Percentiles rank a stretch among this genome's conserved stretches.
phyloP scores from a whole-genome alignment of 2,113 vertebrate species.

The Pollimyrus isidori region DNA sequence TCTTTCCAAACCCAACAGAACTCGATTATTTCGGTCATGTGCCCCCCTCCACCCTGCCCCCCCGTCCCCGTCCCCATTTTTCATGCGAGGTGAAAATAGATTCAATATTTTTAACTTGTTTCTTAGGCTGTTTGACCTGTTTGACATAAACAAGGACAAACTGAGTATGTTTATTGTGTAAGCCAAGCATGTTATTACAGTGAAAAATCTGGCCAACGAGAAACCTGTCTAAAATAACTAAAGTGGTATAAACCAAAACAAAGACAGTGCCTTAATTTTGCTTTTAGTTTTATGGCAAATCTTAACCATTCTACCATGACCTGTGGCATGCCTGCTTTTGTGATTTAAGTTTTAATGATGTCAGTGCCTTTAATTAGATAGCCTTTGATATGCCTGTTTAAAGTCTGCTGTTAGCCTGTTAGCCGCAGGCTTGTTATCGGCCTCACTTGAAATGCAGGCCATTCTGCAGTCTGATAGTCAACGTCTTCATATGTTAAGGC shows the following conservation, averaged over 20 bases:
- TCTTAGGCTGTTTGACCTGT: not conserved
- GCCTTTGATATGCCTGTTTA: not conserved
- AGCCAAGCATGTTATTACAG: not conserved
- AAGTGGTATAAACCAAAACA: not conserved
- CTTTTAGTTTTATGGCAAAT: not conserved
- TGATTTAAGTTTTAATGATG: not conserved
- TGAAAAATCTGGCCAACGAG: not conserved
- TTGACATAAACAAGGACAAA: not conserved
- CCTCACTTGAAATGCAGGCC: not conserved
- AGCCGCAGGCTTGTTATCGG: not conserved
- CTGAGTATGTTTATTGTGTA: not conserved
- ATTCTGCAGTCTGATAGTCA: not conserved
- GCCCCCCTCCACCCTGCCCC: too few species aligned
- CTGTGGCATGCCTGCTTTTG: not conserved
- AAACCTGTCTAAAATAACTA: not conserved
- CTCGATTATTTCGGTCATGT: not conserved
- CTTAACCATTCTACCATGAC: not conserved
- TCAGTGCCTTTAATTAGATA: not conserved
- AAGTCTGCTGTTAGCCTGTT: not conserved
- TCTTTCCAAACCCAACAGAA: not conserved
- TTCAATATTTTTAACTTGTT: not conserved
- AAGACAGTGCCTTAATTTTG: not conserved
- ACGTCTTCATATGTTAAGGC: not conserved
- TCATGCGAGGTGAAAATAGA: not conserved
- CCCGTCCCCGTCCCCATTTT: not conserved